Evolutionary conservation across 1,140 invertebrate species (phyloP).

Genomic region (Stenopsyche tienmushanensis): DNA sequence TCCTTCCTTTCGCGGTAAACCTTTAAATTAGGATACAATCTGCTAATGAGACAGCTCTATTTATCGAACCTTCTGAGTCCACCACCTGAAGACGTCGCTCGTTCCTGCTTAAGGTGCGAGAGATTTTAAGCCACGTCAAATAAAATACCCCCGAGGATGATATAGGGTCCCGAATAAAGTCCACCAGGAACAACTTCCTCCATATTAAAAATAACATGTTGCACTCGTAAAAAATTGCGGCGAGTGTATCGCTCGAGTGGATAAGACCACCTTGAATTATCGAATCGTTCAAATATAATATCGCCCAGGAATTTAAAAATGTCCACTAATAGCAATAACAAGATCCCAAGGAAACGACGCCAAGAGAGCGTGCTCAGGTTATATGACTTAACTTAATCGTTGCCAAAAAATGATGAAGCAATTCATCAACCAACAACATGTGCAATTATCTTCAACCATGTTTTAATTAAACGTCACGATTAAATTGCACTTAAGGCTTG

Average conservation of each 20-base stretch:
- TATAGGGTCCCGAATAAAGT: too few relatives aligned
- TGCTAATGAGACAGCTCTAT: conserved; percentile 39
- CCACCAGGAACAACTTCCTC: neutral
- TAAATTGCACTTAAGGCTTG: conserved; percentile 32
- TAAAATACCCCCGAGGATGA: neutral
- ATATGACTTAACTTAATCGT: conserved; percentile 15
- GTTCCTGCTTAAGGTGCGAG: conserved; percentile 1
- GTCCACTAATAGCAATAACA: too few relatives aligned
- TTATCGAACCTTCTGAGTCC: conserved; percentile 17
- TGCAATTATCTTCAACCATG: conserved; percentile 21
- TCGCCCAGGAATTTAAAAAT: too few relatives aligned
- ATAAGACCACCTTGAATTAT: too few relatives aligned
- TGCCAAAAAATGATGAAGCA: conserved; percentile 28
- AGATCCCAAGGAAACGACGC: neutral
- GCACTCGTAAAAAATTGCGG: too few relatives aligned
- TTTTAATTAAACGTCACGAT: conserved; percentile 36
- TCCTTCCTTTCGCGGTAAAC: neutral
- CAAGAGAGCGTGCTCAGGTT: neutral
- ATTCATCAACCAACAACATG: conserved; percentile 21
- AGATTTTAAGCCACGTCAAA: neutral
- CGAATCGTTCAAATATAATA: too few relatives aligned
- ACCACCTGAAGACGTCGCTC: too few relatives aligned
- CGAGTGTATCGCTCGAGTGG: too few relatives aligned
- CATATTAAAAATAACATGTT: too few relatives aligned
- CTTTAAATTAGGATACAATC: conserved; percentile 20